A percentile compares a stretch with the other conserved stretches of the same genome.
These are phyloP conservation scores for Troglohyphantes excavatus DNA, from an alignment of 2,888 invertebrate species.

Conservation along the genomic window DNA sequence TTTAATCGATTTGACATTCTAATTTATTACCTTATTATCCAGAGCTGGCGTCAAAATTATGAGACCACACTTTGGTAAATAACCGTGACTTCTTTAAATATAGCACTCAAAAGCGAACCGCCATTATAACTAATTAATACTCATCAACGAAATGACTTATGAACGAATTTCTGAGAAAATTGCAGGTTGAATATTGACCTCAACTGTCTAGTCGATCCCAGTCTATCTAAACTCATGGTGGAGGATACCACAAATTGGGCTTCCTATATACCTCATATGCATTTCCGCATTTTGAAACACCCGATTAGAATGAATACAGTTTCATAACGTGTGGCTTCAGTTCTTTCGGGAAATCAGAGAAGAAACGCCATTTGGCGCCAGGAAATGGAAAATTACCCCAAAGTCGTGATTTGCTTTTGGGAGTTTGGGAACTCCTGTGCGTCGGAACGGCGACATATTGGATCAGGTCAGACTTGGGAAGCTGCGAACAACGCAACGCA, in stretches of 20 bases:
- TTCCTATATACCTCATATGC: constrained; percentile 2
- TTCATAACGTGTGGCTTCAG: background rate
- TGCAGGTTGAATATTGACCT: constrained; percentile 21
- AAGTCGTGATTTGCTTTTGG: background rate
- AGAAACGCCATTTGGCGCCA: constrained; percentile 15
- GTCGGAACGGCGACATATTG: background rate
- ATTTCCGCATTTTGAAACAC: constrained; percentile 21
- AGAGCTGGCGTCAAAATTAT: no score
- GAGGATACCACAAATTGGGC: background rate
- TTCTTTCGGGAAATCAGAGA: constrained; percentile 8
- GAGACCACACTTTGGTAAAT: background rate
- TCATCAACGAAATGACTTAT: background rate
- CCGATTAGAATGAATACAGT: constrained; percentile 27
- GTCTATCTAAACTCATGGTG: background rate
- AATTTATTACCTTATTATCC: no score
- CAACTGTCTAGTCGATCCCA: background rate
- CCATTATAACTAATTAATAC: background rate
- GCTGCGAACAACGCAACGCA: background rate
- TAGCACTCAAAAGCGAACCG: background rate
- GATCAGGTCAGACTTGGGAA: background rate
- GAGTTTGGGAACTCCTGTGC: background rate
- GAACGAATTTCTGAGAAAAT: constrained; percentile 4
- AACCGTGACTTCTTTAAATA: background rate
- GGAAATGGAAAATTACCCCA: constrained; percentile 25
- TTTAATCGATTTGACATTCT: no score